Base-by-base conservation (phyloP, 2,888 invertebrate species). In the Melipona bicolor region DNA sequence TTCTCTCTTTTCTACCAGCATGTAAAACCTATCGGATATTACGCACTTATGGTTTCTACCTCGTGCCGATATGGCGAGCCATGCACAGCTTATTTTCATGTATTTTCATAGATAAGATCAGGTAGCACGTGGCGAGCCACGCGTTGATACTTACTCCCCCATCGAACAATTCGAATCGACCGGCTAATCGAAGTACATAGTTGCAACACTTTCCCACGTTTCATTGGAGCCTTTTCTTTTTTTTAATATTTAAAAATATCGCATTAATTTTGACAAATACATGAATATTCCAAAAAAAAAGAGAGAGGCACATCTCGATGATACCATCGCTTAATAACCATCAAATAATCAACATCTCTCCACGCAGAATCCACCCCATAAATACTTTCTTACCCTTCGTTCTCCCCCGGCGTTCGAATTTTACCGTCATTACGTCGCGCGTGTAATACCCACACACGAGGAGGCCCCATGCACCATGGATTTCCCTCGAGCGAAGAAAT, bases 41-140 rank as follows among this genome's bases (percentile, higher is more conserved):
- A 64, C 43, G 59, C 75, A 52, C 81, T 74, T 71, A 69, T 67
- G 74, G 77, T 59, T 36, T 73, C 56, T 52, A 74, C 73, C 82
- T 70, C 81, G 69, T 79, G 61, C 81, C 68, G 77, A 84, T 81
- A 79, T 79, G 70, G 81, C 81, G 78, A 74, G 59, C 65, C 68
- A 69, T 68, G 61, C 76, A 24, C 49, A 79, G 61, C 84, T 85
- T 81, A 85, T 87, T 89, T 89, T 88, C 88, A 85, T 89, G 81
- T 84, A 88, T 88, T 89, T 83, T 77, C 88, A 85, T 87, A 89
- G 89, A 89, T 89, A 88, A 88, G 80, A 89, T 89, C 89, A 61
- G 56, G 64, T 61, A 75, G 81, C 88, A 86, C 84, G 88, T 85
- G 85, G 81, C 86, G 52, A 79, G 73, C 79, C 85, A 77, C 77